Base-by-base conservation (phyloP, 2,797 vertebrate species). In the Acestrorhynchus altus region DNA sequence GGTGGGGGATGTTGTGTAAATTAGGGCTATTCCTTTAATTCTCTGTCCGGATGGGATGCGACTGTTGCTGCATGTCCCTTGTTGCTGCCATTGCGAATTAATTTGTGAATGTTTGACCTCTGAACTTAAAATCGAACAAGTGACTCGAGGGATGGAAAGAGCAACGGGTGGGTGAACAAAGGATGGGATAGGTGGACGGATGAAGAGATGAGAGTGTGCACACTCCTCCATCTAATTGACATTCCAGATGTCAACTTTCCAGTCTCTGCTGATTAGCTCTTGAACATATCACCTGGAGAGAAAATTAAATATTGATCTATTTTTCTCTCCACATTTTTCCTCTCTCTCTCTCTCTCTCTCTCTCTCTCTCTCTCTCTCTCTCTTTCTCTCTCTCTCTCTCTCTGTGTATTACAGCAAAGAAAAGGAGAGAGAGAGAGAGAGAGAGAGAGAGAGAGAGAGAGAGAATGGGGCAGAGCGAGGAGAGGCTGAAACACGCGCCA, bases 401-500 rank as follows among this genome's bases (percentile, higher is more conserved):
- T 24, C n/a, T 24, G 94, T 90, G n/a, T n/a, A n/a, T n/a, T n/a
- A n/a, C n/a, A n/a, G n/a, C n/a, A n/a, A 94, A 94, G 93, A 94
- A 93, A 94, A 95, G 95, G 92, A 47, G 56, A 40, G 44, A 52
- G 46, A 74, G 26, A 61, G 57, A 39, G 26, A 54, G 72, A 54
- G 47, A 42, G 39, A 67, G 64, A 12, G 52, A 51, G 28, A 61
- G 54, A 18, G 75, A 63, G 93, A 95, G 94, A 95, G 79, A 67
- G 44, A 64, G 77, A 79, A 54, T 78, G 42, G 10, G 2, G 16
- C 3, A 4, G 46, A 47, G 46, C 16, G 15, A 16, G 46, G 12
- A 61, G 95, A 95, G 95, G 94, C 96, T 96, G 96, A 93, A 95
- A 96, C 97, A 96, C 96, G 95, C 97, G 97, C 97, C 97, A 99